Evolutionary conservation across 2,113 vertebrate species (phyloP).

Genomic region (Petromus typicus): DNA sequence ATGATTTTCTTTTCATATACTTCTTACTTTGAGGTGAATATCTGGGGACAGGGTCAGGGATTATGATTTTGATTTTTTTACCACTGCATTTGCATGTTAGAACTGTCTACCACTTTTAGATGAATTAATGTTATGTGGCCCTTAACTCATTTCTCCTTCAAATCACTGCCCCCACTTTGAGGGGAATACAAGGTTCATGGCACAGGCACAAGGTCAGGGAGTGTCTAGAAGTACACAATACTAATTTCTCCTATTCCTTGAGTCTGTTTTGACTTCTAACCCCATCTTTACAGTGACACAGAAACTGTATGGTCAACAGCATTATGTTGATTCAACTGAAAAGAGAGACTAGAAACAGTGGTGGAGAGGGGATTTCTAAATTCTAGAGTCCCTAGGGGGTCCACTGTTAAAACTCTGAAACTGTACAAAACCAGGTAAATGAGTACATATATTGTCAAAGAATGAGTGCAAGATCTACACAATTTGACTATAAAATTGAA

Average conservation of each 20-base stretch:
- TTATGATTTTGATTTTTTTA: neutral
- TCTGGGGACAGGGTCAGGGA: neutral
- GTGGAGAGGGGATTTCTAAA: neutral
- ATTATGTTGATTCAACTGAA: conserved; percentile 8
- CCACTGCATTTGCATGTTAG: neutral
- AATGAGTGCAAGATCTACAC: neutral
- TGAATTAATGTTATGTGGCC: too few species aligned
- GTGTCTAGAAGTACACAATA: neutral
- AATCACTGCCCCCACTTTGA: neutral
- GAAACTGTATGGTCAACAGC: neutral
- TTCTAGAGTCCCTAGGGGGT: neutral
- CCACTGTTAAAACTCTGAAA: neutral
- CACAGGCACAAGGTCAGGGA: neutral
- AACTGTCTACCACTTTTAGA: neutral
- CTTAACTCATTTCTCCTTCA: neutral
- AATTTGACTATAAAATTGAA: conserved; percentile 25
- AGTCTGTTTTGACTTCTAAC: conserved; percentile 5
- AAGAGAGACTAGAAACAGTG: neutral
- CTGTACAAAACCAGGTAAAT: neutral
- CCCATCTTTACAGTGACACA: neutral
- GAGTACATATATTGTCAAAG: neutral
- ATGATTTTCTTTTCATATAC: neutral
- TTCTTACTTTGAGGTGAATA: conserved; percentile 44
- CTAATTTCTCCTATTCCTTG: conserved; percentile 5
- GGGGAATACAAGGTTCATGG: neutral